Conservation (phyloP, 2,797 vertebrate genomes). For the Thripadectes ignobilis region DNA sequence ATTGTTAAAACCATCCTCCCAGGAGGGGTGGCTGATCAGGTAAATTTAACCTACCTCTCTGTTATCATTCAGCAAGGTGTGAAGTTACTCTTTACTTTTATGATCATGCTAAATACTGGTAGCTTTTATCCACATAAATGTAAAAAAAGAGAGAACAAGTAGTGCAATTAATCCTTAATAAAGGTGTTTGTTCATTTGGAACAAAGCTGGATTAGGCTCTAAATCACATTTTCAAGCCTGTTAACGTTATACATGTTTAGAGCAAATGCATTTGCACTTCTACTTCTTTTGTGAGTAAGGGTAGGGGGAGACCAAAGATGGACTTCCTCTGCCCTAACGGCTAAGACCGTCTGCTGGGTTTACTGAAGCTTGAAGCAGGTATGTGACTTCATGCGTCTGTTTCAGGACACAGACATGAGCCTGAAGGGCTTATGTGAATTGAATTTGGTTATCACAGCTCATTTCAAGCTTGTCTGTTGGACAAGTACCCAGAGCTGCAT, state of each 20-base stretch:
- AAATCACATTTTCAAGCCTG: background rate
- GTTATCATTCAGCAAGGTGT: background rate
- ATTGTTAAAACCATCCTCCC: conserved; percentile 97
- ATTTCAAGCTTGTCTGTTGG: background rate
- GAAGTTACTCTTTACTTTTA: background rate
- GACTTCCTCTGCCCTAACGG: background rate
- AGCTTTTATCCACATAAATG: background rate
- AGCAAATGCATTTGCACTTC: background rate
- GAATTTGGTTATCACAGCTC: background rate
- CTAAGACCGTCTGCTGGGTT: background rate
- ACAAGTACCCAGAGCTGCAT: background rate
- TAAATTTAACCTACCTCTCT: conserved; percentile 46
- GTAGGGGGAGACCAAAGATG: accelerated
- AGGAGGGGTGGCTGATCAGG: conserved; percentile 96
- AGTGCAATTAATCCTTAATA: background rate
- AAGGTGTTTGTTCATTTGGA: background rate
- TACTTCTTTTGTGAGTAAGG: background rate
- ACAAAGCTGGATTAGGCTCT: background rate
- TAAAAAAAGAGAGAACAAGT: background rate
- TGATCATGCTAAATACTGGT: background rate
- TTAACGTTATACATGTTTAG: background rate
- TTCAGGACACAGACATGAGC: background rate
- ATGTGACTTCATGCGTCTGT: background rate
- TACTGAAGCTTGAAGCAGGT: background rate
- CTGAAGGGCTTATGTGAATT: background rate